Evolutionary conservation across 2,888 invertebrate species (phyloP), one percentile per base, ranked within the genome.

Genomic region (Norana najaformis): DNA sequence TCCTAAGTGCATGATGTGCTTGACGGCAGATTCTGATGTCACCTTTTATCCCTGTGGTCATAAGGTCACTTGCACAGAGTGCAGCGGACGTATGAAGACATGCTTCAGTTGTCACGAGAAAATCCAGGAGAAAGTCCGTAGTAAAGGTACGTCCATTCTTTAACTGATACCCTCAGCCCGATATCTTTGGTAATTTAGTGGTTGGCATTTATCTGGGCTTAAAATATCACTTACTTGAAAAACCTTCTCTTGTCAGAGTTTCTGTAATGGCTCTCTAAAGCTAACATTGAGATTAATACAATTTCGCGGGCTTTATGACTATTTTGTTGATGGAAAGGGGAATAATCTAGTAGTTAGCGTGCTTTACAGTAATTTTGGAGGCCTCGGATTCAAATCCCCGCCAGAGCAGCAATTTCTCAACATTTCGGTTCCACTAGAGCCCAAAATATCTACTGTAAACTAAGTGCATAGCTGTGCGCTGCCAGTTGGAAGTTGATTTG

Each of bases 21-120:
- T 96, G 88, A 97, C 97, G 93, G 94, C 96, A 88, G 92, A 93
- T 11, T 96, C 96, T 6, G 96, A 96, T 91, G 96, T 97, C 11
- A 95, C 95, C 90, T 96, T 97, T 93, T 96, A 96, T 93, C 97
- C 97, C 0, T 97, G 97, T 94, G 96, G 96, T 89, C 97, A 97
- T 94, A 96, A 96, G 93, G 96, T 97, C 13, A 96, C 96, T 0
- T 97, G 97, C 93, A 96, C 96, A 92, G 97, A 97, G 92, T 97
- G 97, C 94, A 96, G 97, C 89, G 95, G 96, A 34, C 96, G 97
- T 89, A 97, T 97, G 96, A 97, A 93, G 93, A 91, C 95, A 93
- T 92, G 93, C 91, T 90, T 90, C 36, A 88, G 39, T n/a, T 91
- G 91, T 53, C 36, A 83, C 35, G 37, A 47, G 13, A 30, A 83